Evolutionary conservation across 2,113 vertebrate genomes (phyloP).

Genomic region (Pachyramphus minor): DNA sequence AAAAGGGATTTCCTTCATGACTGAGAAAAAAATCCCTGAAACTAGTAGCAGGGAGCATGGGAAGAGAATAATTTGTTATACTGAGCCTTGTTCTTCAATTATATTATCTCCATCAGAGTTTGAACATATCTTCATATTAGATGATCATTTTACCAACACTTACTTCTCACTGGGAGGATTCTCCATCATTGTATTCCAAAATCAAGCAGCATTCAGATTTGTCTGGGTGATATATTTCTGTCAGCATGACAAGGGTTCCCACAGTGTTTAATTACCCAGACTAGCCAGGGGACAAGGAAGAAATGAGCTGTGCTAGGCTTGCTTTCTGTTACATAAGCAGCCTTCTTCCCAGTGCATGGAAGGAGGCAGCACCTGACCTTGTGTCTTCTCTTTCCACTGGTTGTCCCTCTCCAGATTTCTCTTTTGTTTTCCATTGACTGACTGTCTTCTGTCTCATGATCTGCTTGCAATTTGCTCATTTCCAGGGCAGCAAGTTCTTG

Average conservation of each 20-base stretch:
- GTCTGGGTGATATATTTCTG: constrained; percentile 25
- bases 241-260: constrained; percentile 45
- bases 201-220: constrained; percentile 25
- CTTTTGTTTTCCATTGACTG: not conserved
- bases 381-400: not conserved
- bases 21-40: not conserved
- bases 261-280: constrained; percentile 53
- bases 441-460: not conserved
- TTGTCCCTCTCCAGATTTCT: not conserved
- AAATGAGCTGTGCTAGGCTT: not conserved
- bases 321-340: not conserved
- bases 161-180: not conserved
- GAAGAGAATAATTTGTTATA: not conserved
- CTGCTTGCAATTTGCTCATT: constrained; percentile 37
- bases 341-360: not conserved
- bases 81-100: constrained; percentile 1
- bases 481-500: constrained; percentile 94
- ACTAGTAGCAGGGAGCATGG: not conserved
- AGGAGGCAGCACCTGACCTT: not conserved
- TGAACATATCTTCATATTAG: constrained; percentile 31
- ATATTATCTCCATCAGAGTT: not conserved
- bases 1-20: not conserved
- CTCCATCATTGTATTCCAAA: constrained; percentile 2
- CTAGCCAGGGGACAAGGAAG: constrained; percentile 16
- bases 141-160: constrained; percentile 3